Percentiles rank a stretch among this genome's conserved stretches.
phyloP scores from a whole-genome alignment of 2,797 vertebrate genomes.

The Prunella strophiata region DNA sequence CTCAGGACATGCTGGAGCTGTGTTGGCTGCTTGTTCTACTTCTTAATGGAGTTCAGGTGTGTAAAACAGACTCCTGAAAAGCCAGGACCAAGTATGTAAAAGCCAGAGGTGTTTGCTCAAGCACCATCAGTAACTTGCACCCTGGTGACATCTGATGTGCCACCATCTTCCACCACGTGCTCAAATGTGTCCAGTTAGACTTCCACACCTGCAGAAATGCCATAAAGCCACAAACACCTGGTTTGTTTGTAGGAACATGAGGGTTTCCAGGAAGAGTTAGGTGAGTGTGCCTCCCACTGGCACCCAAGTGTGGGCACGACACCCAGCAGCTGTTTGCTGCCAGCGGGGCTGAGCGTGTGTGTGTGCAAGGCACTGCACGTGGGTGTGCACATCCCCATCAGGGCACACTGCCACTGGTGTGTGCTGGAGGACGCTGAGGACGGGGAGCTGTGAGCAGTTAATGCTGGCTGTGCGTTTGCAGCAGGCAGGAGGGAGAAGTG shows the following conservation, averaged over 20 bases:
- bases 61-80: neutral
- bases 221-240: neutral
- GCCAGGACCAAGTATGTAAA: neutral
- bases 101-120: neutral
- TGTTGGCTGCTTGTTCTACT: neutral
- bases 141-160: neutral
- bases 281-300: neutral
- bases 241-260: neutral
- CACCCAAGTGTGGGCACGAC: neutral
- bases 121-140: neutral
- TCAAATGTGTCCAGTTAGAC: neutral
- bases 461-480: neutral
- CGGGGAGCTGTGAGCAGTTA: rapidly evolving
- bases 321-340: neutral
- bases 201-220: neutral
- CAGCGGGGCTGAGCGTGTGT: rapidly evolving
- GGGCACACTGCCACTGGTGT: rapidly evolving
- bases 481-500: neutral
- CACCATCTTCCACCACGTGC: rapidly evolving
- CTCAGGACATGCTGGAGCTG: neutral
- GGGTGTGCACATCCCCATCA: rapidly evolving
- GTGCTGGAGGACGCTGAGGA: neutral
- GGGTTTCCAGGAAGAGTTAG: neutral
- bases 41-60: neutral
- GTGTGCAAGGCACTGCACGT: rapidly evolving